A percentile compares a stretch with the other conserved stretches of the same genome.
Conservation (phyloP, 2,888 invertebrate genomes). For the Parelbella ahira region DNA sequence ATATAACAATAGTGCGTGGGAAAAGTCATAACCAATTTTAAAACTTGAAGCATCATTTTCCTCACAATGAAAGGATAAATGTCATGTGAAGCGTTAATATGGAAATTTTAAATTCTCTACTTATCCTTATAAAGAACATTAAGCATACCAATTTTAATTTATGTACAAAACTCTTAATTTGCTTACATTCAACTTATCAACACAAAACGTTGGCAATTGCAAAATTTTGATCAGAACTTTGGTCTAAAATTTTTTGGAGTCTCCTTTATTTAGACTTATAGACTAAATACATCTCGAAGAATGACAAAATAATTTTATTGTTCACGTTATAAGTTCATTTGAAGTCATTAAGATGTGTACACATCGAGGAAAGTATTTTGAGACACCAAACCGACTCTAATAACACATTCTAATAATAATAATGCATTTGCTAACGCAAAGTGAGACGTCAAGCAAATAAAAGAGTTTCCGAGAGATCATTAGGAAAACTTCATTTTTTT, state of each 20-base stretch:
- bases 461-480: slow-evolving; percentile 79
- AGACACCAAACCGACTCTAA: no score
- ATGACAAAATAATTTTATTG: slow-evolving; percentile 1
- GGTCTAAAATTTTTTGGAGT: slow-evolving; percentile 25
- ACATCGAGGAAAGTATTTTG: no score
- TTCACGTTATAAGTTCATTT: no score
- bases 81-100: slow-evolving; percentile 39
- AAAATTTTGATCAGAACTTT: slow-evolving; percentile 22
- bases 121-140: slow-evolving; percentile 54
- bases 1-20: no score
- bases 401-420: no score
- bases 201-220: slow-evolving; percentile 29
- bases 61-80: slow-evolving; percentile 31
- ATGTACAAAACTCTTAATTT: slow-evolving; percentile 73
- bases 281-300: no score
- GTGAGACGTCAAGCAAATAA: slow-evolving; percentile 53
- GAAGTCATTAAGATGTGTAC: no score
- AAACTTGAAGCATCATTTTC: no score
- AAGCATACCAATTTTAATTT: slow-evolving; percentile 77
- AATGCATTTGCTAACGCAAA: slow-evolving; percentile 39
- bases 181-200: slow-evolving; percentile 30
- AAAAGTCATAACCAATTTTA: no score
- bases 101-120: slow-evolving; percentile 65
- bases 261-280: no score
- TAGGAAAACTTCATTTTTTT: slow-evolving; percentile 72